Conservation (phyloP, 2,113 vertebrate genomes). For the Ranitomeya imitator region DNA sequence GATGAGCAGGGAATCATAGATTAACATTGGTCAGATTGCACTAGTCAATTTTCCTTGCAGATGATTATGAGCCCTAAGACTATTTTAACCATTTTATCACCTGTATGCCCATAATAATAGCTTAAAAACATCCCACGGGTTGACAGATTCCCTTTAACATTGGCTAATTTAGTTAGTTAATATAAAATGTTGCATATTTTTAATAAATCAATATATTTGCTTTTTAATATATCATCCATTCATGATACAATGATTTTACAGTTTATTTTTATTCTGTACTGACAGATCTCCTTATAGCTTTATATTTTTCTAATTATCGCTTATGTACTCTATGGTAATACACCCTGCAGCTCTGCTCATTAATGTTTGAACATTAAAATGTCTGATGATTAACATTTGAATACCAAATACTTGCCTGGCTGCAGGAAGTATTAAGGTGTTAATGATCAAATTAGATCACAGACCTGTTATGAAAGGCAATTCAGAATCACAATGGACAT, state of each 20-base stretch:
- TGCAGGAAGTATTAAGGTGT: background rate
- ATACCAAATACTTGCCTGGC: background rate
- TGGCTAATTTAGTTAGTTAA: background rate
- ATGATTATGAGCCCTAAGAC: too few species aligned
- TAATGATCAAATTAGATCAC: background rate
- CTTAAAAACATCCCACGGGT: too few species aligned
- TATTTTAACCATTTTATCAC: too few species aligned
- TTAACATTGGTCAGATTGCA: too few species aligned
- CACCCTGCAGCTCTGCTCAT: background rate
- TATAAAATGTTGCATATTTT: background rate
- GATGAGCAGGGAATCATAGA: too few species aligned
- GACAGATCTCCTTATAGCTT: background rate
- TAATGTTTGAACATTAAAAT: background rate
- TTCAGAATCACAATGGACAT: too few species aligned
- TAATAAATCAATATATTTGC: background rate
- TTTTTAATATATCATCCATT: background rate
- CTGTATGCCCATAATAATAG: too few species aligned
- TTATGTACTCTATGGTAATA: background rate
- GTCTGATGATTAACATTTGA: slow-evolving; percentile 2
- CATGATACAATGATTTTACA: background rate
- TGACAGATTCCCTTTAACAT: background rate
- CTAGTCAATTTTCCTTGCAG: too few species aligned
- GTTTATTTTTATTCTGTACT: background rate
- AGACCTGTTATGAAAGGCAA: too few species aligned
- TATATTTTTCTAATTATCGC: background rate